phyloP scores from a whole-genome alignment of 2,888 invertebrate species.

The Drosophila recens region DNA sequence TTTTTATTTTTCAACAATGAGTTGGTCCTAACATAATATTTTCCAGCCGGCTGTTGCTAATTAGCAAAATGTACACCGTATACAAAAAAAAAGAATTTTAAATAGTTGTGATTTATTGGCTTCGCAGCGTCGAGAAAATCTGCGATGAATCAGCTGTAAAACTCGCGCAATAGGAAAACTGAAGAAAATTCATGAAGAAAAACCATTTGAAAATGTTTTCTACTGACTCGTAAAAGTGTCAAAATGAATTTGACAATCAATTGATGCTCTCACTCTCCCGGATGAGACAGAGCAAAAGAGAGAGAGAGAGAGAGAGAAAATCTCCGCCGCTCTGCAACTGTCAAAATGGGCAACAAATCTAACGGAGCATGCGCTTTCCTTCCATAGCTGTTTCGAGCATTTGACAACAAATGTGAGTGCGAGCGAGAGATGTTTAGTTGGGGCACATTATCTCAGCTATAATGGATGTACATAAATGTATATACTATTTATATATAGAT shows the following conservation, averaged over 20 bases:
- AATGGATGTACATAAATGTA: neutral
- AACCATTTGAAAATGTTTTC: slow-evolving; percentile 23
- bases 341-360: slow-evolving; percentile 38
- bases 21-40: slow-evolving; percentile 20
- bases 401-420: slow-evolving; percentile 66
- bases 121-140: slow-evolving; percentile 20
- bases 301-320: neutral
- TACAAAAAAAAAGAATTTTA: slow-evolving; percentile 16
- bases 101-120: slow-evolving; percentile 49
- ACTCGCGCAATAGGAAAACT: slow-evolving; percentile 29
- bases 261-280: slow-evolving; percentile 1
- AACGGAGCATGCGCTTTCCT: slow-evolving; percentile 55
- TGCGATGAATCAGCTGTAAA: slow-evolving; percentile 62
- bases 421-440: slow-evolving; percentile 40
- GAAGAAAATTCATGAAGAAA: slow-evolving; percentile 7
- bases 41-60: slow-evolving; percentile 49
- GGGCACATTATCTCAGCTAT: slow-evolving; percentile 9
- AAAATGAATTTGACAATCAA: slow-evolving; percentile 47
- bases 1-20: slow-evolving; percentile 26
- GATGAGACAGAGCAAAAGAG: neutral
- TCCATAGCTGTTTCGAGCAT: slow-evolving; percentile 49
- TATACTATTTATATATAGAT: slow-evolving; percentile 18
- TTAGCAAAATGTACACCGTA: slow-evolving; percentile 46
- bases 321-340: slow-evolving; percentile 39
- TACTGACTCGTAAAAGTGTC: slow-evolving; percentile 39